Evolutionary conservation across 2,113 vertebrate species (phyloP), one percentile per base, ranked within the genome.

Genomic region (Podarcis raffonei): DNA sequence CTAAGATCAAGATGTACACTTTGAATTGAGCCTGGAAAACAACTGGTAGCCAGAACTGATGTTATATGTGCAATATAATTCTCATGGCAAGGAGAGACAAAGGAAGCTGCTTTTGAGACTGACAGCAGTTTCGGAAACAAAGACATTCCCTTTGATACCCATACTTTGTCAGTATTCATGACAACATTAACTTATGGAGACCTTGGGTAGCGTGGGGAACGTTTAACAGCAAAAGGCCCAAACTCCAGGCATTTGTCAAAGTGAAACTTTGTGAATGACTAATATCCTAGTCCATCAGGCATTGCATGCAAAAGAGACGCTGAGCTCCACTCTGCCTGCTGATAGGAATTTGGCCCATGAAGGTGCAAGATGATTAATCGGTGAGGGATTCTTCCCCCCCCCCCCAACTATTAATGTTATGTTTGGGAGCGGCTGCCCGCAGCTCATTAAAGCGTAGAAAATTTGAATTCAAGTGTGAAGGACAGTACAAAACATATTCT

Each of bases 331-430:
- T n/a, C 12, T 90, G 27, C 37, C 78, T 89, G 81, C 91, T 91
- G 90, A 78, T 57, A 91, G 90, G 66, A 87, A 65, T 30, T 89
- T 89, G 74, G 69, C 80, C 89, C 48, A 59, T 3, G 71, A 92
- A 93, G 91, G 84, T 92, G 83, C 78, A 84, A 91, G 91, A 92
- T 93, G 93, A 96, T 95, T 92, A 93, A 92, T 92, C 91, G 91
- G 84, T 88, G 90, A 89, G 72, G 92, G 48, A 79, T 92, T 91
- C 25, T 93, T 3, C 90, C 90, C 91, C 76, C 83, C 39, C 9
- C 59, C 30, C 37, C 59, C 35, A 93, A 89, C 93, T 87, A 79
- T 81, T 91, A 76, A 90, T 89, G 89, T 91, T 92, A 87, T 89
- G 82, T 88, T 92, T 94, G 88, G 91, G 88, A 94, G 84, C 88